Evolutionary conservation across 2,888 invertebrate species (phyloP).

Genomic region (Andricus quercusramuli): DNA sequence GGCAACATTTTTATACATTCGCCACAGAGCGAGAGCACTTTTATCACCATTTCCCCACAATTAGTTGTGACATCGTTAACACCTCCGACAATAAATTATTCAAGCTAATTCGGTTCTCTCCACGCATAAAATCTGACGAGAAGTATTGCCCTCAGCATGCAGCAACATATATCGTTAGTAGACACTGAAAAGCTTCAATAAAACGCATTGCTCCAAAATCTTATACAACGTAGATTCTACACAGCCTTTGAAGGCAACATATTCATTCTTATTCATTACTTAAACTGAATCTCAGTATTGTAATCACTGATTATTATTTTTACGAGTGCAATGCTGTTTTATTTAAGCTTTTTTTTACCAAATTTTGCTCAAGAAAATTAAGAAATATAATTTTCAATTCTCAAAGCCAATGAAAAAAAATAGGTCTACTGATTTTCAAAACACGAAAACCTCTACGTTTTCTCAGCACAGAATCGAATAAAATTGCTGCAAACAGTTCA

Average conservation of each 20-base stretch:
- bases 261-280: not conserved
- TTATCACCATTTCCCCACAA: slow-evolving; percentile 46
- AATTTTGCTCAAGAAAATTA: no score
- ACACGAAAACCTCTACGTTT: no score
- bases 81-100: slow-evolving; percentile 68
- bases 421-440: no score
- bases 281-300: not conserved
- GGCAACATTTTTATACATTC: not conserved
- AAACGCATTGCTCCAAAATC: slow-evolving; percentile 5
- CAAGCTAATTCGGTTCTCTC: slow-evolving; percentile 66
- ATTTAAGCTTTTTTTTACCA: no score
- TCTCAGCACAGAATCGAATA: no score
- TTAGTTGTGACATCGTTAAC: slow-evolving; percentile 63
- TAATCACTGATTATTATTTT: no score
- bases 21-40: not conserved
- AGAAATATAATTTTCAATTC: no score
- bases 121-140: slow-evolving; percentile 63
- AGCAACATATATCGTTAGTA: not conserved
- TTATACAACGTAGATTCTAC: not conserved
- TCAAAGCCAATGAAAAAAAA: no score
- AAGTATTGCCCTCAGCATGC: slow-evolving; percentile 52
- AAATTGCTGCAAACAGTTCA: no score
- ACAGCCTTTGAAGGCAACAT: not conserved
- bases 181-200: slow-evolving; percentile 2
- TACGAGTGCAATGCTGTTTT: no score